Conservation (phyloP, 2,888 invertebrate genomes). For the Bombylius major region DNA sequence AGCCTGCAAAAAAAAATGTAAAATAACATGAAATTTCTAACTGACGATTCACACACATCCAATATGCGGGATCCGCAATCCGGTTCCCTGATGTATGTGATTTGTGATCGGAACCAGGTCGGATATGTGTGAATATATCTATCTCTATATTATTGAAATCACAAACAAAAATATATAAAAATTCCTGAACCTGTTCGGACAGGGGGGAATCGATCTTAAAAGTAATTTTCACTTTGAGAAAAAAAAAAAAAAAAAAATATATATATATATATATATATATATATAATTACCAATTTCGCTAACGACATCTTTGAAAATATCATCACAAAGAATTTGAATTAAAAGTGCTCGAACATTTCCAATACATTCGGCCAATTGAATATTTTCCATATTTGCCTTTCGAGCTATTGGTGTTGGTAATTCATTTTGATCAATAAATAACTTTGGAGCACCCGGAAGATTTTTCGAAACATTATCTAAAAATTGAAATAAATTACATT, state of each 20-base stretch:
- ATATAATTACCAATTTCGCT: slow-evolving; percentile 26
- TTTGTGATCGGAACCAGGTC: no score
- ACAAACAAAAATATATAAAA: no score
- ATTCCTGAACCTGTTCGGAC: no score
- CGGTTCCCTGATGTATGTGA: no score
- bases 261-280: neutral
- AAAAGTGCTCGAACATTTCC: slow-evolving; percentile 73
- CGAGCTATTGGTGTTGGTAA: slow-evolving; percentile 19
- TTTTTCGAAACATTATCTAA: slow-evolving; percentile 13
- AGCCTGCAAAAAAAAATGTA: slow-evolving; percentile 24
- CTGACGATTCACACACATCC: no score
- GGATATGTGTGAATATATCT: no score
- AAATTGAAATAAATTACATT: neutral
- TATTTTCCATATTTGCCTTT: slow-evolving; percentile 45
- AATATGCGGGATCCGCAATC: no score
- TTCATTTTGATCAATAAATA: slow-evolving; percentile 16
- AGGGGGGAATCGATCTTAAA: neutral
- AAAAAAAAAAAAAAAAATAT: neutral
- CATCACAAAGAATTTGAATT: slow-evolving; percentile 70
- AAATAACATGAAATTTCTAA: neutral
- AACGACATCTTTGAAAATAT: slow-evolving; percentile 37
- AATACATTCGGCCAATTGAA: slow-evolving; percentile 70
- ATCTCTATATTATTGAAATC: no score
- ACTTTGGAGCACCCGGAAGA: slow-evolving; percentile 13
- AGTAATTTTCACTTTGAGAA: neutral